Evolutionary conservation across 2,113 vertebrate species (phyloP).

Genomic region (Hyperoodon ampullatus): DNA sequence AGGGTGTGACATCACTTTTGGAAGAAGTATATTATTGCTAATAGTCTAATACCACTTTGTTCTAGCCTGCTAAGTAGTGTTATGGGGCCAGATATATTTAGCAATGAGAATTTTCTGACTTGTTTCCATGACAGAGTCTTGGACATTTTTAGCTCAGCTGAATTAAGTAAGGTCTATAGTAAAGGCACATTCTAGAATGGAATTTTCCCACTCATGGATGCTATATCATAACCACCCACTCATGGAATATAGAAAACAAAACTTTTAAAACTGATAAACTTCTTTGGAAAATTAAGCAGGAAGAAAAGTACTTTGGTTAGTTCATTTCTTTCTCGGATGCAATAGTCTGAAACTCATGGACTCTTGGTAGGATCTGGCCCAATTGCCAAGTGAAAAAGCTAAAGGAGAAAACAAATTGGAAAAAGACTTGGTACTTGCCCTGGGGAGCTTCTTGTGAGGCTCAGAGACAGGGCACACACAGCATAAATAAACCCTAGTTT

Average conservation of each 20-base stretch:
- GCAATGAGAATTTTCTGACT: constrained; percentile 65
- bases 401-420: not conserved
- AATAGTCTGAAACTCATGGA: not conserved
- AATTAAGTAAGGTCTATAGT: constrained; percentile 71
- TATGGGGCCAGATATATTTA: constrained; percentile 70
- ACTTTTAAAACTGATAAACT: not conserved
- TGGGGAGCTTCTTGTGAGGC: not conserved
- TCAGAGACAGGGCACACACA: not conserved
- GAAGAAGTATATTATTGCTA: constrained; percentile 57
- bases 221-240: not conserved
- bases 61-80: constrained; percentile 55
- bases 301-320: constrained; percentile 48
- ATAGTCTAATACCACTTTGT: constrained; percentile 53
- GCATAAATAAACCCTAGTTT: not conserved
- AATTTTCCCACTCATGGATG: constrained; percentile 69
- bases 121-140: constrained; percentile 64
- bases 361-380: not conserved
- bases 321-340: constrained; percentile 6
- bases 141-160: constrained; percentile 74
- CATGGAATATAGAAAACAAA: constrained; percentile 70
- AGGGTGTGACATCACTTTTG: constrained; percentile 60
- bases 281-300: constrained; percentile 58
- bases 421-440: not conserved
- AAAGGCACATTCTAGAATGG: constrained; percentile 71
- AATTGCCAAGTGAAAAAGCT: not conserved